A percentile compares a stretch with the other conserved stretches of the same genome.
phyloP scores from a whole-genome alignment of 2,113 vertebrate species.

The Dasyurus viverrinus region DNA sequence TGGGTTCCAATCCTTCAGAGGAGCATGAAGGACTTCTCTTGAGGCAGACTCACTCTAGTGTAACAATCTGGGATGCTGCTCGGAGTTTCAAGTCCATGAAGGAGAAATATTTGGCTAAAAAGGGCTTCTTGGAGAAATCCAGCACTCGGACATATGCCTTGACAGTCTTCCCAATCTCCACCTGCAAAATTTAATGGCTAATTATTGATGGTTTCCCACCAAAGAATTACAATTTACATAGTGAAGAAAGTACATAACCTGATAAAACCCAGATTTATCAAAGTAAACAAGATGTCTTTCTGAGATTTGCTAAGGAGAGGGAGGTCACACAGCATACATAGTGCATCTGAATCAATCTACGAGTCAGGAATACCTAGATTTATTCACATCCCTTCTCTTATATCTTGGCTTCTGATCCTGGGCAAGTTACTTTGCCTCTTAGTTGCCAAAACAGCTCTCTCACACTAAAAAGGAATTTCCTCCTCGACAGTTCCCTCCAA shows the following conservation, averaged over 20 bases:
- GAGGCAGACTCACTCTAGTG: conserved; percentile 88
- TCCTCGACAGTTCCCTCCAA: neutral
- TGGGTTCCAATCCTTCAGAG: neutral
- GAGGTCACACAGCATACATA: neutral
- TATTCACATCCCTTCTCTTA: neutral
- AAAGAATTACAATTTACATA: neutral
- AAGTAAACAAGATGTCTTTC: neutral
- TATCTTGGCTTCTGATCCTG: neutral
- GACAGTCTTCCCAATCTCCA: conserved; percentile 95
- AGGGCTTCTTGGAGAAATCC: conserved; percentile 93
- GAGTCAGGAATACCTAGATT: neutral
- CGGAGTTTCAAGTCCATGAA: conserved; percentile 94
- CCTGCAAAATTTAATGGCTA: conserved; percentile 82
- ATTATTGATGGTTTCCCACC: neutral
- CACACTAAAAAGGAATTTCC: neutral
- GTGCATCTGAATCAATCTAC: neutral
- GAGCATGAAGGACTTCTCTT: neutral
- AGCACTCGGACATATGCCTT: conserved; percentile 93
- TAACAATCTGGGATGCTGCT: conserved; percentile 91
- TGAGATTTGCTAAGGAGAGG: neutral
- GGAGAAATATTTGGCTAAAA: conserved; percentile 89
- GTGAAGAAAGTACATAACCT: neutral
- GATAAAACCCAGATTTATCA: neutral
- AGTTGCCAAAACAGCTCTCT: neutral
- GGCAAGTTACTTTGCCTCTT: neutral